Evolutionary conservation across 1,140 invertebrate species (phyloP).

Genomic region (Pteromalus puparum): DNA sequence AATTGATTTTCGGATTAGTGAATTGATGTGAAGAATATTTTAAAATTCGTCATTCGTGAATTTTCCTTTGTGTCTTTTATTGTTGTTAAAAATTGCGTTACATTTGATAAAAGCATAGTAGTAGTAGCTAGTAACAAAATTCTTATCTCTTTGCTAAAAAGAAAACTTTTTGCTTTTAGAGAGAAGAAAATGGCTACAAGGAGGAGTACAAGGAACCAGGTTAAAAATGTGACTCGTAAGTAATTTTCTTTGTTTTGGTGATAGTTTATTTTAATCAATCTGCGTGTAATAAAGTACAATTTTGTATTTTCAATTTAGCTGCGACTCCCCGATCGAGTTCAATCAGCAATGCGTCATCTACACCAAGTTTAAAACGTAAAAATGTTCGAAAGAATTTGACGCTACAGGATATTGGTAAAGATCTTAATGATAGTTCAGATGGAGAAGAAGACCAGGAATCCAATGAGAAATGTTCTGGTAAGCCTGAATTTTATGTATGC

Average conservation of each 20-base stretch:
- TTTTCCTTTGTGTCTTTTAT: background rate
- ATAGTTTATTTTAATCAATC: no score
- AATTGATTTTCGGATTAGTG: no score
- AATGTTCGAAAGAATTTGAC: background rate
- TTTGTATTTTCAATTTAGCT: background rate
- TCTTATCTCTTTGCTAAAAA: background rate
- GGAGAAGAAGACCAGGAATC: background rate
- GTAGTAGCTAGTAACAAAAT: no score
- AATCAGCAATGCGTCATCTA: background rate
- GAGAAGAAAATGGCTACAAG: background rate
- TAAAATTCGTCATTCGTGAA: background rate
- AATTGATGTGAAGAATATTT: no score
- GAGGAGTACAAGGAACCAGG: background rate
- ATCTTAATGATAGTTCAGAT: background rate
- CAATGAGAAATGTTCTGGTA: background rate
- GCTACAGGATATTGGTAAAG: background rate
- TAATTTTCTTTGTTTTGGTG: background rate
- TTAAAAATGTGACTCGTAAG: background rate
- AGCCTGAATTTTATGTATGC: background rate
- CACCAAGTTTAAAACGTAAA: background rate
- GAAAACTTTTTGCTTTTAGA: background rate
- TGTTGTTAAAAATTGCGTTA: background rate
- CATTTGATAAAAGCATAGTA: no score
- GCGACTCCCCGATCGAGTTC: background rate
- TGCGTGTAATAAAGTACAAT: background rate